Conservation (phyloP, 2,113 vertebrate species). For the Podarcis muralis region DNA sequence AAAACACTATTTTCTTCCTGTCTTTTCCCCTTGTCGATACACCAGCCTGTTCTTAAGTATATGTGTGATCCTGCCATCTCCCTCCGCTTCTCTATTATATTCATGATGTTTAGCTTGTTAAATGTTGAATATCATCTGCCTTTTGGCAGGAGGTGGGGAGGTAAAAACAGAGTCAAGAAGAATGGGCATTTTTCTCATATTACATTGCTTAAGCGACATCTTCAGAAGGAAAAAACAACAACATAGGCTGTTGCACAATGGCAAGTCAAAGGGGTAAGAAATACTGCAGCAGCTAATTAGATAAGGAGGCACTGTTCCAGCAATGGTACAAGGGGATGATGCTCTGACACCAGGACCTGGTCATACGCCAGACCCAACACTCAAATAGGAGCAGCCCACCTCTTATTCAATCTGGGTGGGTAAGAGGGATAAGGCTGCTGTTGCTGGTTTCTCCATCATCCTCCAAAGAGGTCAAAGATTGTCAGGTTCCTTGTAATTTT, state of each 20-base stretch:
- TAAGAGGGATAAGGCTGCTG: neutral
- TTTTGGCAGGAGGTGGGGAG: neutral
- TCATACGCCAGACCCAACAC: no score
- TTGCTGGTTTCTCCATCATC: neutral
- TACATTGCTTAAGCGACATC: neutral
- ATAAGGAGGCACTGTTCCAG: neutral
- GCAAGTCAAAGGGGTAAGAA: neutral
- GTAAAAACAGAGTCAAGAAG: neutral
- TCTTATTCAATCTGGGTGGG: neutral
- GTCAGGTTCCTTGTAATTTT: neutral
- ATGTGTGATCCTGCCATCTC: neutral
- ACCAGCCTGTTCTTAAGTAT: neutral
- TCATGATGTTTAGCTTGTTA: neutral
- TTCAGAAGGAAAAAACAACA: neutral
- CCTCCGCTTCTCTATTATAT: neutral
- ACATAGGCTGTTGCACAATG: neutral
- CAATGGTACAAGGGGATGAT: neutral
- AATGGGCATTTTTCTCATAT: neutral
- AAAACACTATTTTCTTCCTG: neutral
- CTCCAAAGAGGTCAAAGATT: neutral
- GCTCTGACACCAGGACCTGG: neutral
- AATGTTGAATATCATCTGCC: neutral
- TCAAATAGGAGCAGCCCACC: neutral
- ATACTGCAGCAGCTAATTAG: neutral
- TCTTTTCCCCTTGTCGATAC: neutral